These are phyloP conservation scores for Aix galericulata DNA, from an alignment of 2,113 vertebrate genomes.

Conservation along the genomic window DNA sequence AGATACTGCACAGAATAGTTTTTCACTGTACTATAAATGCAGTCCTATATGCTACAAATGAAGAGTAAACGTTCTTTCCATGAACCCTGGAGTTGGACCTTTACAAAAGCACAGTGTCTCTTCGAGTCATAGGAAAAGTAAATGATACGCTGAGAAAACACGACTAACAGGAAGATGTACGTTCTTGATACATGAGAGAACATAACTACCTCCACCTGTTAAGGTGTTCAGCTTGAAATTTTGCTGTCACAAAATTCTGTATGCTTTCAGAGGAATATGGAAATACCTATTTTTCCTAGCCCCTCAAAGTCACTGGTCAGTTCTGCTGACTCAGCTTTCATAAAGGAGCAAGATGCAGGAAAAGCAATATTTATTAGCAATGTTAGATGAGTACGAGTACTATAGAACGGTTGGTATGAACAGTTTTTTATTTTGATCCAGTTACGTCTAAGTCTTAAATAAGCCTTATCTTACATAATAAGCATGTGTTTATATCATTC, in stretches of 20 bases:
- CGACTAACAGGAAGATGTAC: not conserved
- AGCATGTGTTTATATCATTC: not conserved
- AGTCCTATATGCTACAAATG: rapidly evolving
- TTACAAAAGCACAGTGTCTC: not conserved
- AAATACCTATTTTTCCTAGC: not conserved
- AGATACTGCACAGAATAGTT: not conserved
- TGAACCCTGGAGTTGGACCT: not conserved
- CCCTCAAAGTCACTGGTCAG: not conserved
- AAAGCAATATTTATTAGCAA: not conserved
- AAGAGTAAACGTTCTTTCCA: not conserved
- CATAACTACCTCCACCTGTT: not conserved
- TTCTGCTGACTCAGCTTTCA: not conserved
- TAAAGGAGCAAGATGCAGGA: not conserved
- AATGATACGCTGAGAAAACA: not conserved
- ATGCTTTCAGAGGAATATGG: not conserved
- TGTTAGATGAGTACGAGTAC: rapidly evolving
- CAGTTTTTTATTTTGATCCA: not conserved
- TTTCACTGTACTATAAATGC: rapidly evolving
- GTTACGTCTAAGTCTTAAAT: not conserved
- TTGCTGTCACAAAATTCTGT: not conserved
- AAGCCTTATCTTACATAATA: not conserved
- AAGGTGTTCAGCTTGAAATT: not conserved
- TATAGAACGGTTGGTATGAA: not conserved
- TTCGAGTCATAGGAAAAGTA: not conserved
- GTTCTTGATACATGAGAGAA: not conserved